These are phyloP conservation scores for Thomomys bottae DNA, from an alignment of 2,113 vertebrate genomes.

Conservation along the genomic window DNA sequence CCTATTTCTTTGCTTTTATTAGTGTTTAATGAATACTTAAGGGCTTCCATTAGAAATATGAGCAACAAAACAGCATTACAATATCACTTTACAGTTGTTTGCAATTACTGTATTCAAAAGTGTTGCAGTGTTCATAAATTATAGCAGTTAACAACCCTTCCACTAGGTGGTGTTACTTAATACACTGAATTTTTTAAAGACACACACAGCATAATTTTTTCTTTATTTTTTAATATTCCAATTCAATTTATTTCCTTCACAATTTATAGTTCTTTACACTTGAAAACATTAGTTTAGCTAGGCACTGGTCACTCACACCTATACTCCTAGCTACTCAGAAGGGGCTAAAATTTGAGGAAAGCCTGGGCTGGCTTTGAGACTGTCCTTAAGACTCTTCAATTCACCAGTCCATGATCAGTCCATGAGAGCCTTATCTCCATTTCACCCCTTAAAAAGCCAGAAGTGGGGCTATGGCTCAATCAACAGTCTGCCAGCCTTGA, in stretches of 20 bases:
- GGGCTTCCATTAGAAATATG: neutral
- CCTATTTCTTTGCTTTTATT: neutral
- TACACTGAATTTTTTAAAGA: conserved; percentile 2
- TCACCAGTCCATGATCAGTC: too few species aligned
- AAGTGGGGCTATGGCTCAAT: too few species aligned
- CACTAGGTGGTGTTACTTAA: neutral
- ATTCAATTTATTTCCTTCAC: neutral
- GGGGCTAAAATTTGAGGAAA: too few species aligned
- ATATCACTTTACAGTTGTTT: neutral
- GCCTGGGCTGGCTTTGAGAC: too few species aligned
- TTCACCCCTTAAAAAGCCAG: too few species aligned
- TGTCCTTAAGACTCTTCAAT: too few species aligned
- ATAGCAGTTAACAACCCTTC: neutral
- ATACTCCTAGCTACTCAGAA: too few species aligned
- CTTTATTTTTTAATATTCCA: neutral
- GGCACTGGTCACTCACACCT: too few species aligned
- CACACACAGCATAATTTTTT: neutral
- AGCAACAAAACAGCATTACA: neutral
- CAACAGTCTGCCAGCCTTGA: too few species aligned
- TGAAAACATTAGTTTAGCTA: neutral
- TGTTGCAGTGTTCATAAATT: neutral
- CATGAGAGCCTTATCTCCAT: too few species aligned
- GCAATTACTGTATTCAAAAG: neutral
- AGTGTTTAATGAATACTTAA: neutral
- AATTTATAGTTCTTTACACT: neutral